Evolutionary conservation across 2,888 invertebrate genomes (phyloP), one percentile per base, ranked within the genome.

Genomic region (Orchesellides sinensis): DNA sequence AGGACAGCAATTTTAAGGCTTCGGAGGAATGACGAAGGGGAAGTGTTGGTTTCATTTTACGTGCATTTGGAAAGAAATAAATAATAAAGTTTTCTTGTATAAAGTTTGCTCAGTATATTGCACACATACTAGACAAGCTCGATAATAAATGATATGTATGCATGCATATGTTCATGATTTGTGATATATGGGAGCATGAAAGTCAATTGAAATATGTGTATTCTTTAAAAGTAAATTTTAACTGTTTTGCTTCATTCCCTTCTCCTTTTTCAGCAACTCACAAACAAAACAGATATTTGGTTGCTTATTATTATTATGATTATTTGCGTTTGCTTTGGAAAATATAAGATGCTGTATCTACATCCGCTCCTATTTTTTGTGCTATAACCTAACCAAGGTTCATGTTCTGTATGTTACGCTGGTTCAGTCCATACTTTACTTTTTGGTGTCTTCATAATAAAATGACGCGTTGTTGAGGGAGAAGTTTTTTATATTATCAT

Each of bases 341-440:
- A 23, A 21, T 40, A 23, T 69, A 72, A 56, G 72, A 56, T 49
- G 73, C 25, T 14, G 27, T 73, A 29, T 73, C 73, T 63, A 73
- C 73, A 73, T 73, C 73, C 73, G 73, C 70, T 59, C 54, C 10
- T 19, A 40, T 14, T 59, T 59, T 59, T 59, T 40, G 40, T 40
- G 40, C 19, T n/a, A 5, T 5, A 12, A 6, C 63, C 40, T 63
- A 63, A 63, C 66, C 66, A 8, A 47, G 66, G 47, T 14, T 68
- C 66, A 68, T 47, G 45, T 68, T 68, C 29, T 49, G 47, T 27
- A 19, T 8, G 49, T 68, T 68, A 27, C 23, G 66, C 8, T 32
- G 12, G 21, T 56, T 52, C 40, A n/a, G n/a, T n/a, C n/a, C 40
- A 5, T 10, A 2, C 14, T 40, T 40, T 5, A n/a, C 40, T 40